Evolutionary conservation across 2,888 invertebrate genomes (phyloP), one percentile per base, ranked within the genome.

Genomic region (Ferdinandea cuprea): DNA sequence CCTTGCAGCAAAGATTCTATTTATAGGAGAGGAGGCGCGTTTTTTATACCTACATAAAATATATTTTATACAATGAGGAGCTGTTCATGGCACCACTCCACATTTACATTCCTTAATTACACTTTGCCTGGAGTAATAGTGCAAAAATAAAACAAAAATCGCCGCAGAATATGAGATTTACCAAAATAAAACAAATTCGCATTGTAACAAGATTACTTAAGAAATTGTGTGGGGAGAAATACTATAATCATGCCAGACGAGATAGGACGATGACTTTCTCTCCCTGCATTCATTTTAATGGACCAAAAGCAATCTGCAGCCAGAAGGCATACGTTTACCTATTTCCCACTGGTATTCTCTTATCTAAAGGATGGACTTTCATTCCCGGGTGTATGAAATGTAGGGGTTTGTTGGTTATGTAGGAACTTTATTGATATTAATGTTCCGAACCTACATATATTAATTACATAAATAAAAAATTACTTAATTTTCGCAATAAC

Each of bases 101-200:
- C 65, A 58, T 77, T 81, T 61, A 66, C 59, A 72, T 77, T 77
- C 65, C 66, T 59, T 81, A 77, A 81, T 81, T 72, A 81, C 65
- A 72, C 65, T 61, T 66, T 77, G 59, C 71, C 77, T 72, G 30
- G n/a, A 65, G 81, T 59, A 59, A 78, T 78, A 65, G 68, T 61
- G 15, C 25, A 59, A 56, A 56, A 21, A 15, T 50, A 30, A 30
- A 56, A 56, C 32, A 40, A 48, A 25, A 48, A 59, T 21, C 7
- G 1, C 8, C 15, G 42, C 50, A 61, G 50, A 66, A 52, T 44
- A 58, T 59, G 52, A 66, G 59, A 81, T 77, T 81, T 81, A 81
- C 48, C 48, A 42, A 77, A 72, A 83, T 78, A 72, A 83, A 78
- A 83, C 52, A 72, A 83, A 83, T 83, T 78, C 72, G 42, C 77